Percentiles rank a stretch among this genome's conserved stretches.
Evolutionary conservation across 1,140 invertebrate genomes (phyloP).

Genomic region (Drosophila ohnishii): DNA sequence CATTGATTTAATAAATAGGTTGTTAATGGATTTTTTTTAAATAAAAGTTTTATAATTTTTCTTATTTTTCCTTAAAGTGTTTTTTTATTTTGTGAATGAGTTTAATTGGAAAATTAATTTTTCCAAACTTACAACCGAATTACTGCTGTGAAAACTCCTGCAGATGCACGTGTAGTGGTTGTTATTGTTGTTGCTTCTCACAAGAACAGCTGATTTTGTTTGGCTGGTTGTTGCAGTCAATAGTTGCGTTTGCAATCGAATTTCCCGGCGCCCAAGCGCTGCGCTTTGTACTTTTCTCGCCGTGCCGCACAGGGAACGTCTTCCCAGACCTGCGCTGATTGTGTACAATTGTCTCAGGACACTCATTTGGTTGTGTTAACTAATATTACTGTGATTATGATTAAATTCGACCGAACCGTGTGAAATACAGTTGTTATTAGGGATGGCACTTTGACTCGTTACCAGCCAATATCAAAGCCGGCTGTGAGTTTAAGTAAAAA

Average conservation of each 20-base stretch:
- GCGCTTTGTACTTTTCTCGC: neutral
- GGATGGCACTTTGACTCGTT: conserved; percentile 5
- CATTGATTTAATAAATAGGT: too few relatives aligned
- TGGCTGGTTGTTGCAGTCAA: neutral
- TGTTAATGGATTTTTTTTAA: too few relatives aligned
- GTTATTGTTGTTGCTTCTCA: conserved; percentile 19
- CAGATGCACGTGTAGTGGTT: conserved; percentile 49
- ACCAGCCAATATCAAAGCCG: neutral
- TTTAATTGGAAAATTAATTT: neutral
- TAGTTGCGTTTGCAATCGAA: conserved; percentile 31
- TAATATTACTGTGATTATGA: conserved; percentile 9
- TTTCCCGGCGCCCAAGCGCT: neutral
- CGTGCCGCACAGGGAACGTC: neutral
- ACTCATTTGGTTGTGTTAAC: conserved; percentile 38
- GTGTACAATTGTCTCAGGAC: conserved; percentile 43
- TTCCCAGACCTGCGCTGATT: conserved; percentile 13
- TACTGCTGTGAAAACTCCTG: conserved; percentile 15
- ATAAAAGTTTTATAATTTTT: neutral
- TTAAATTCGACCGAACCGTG: neutral
- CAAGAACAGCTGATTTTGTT: conserved; percentile 39
- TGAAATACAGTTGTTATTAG: conserved; percentile 22
- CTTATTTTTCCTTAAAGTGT: neutral
- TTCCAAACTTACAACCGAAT: neutral
- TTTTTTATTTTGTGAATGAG: neutral
- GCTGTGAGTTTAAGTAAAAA: neutral